Conservation (phyloP, 2,797 vertebrate species). For the Clarias laeviceps region DNA sequence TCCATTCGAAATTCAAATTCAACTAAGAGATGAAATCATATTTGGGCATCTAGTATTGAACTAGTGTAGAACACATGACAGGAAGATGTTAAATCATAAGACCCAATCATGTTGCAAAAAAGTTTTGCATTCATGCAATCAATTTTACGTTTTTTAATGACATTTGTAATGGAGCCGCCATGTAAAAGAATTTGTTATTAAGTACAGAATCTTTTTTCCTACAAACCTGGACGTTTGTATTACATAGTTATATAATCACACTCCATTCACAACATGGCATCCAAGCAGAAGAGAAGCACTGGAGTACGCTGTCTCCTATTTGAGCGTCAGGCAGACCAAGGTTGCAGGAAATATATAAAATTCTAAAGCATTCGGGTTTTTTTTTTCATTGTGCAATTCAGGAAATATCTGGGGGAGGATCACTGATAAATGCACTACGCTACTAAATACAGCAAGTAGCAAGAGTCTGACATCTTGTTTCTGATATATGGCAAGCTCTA, state of each 20-base stretch:
- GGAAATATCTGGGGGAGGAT: background rate
- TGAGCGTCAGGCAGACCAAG: background rate
- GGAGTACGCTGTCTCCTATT: background rate
- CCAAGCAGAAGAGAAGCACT: background rate
- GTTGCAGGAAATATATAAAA: background rate
- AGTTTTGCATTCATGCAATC: no score
- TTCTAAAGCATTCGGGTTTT: background rate
- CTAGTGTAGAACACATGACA: background rate
- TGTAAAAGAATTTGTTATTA: background rate
- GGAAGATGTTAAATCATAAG: background rate
- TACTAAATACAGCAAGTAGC: background rate
- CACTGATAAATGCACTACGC: background rate
- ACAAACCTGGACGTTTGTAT: background rate
- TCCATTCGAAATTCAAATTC: background rate
- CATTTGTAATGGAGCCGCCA: no score
- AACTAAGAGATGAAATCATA: background rate
- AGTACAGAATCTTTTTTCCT: background rate
- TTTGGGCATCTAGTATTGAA: background rate
- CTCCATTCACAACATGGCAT: background rate
- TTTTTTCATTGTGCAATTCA: background rate
- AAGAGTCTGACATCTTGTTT: background rate
- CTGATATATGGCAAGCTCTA: background rate
- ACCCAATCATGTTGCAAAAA: background rate
- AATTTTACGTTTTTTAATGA: no score
- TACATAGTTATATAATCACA: background rate